Evolutionary conservation across 2,888 invertebrate species (phyloP).

Genomic region (Stramonita haemastoma): DNA sequence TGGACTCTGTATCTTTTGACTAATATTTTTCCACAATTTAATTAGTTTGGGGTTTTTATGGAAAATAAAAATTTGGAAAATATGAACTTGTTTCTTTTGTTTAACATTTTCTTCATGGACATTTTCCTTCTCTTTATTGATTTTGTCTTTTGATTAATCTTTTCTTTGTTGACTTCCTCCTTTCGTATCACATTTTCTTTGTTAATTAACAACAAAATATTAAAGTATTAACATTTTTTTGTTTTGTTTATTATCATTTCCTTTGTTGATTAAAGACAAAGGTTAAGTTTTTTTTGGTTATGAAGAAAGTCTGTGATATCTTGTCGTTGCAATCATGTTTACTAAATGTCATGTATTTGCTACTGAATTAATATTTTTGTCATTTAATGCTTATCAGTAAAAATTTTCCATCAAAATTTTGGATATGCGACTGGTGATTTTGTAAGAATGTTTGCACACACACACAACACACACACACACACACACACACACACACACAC

Average conservation of each 20-base stretch:
- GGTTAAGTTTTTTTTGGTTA: background rate
- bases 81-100: too few species aligned
- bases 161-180: too few species aligned
- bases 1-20: background rate
- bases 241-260: too few species aligned
- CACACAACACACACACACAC: background rate
- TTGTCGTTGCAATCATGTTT: background rate
- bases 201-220: too few species aligned
- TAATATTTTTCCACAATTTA: background rate
- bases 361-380: background rate
- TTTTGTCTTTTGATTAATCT: too few species aligned
- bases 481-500: background rate
- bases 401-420: background rate
- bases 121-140: too few species aligned
- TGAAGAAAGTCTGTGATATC: background rate
- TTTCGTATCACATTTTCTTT: too few species aligned
- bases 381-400: background rate
- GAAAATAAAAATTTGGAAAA: too few species aligned
- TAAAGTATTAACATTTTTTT: too few species aligned
- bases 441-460: background rate
- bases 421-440: background rate
- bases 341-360: background rate
- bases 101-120: too few species aligned
- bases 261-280: background rate
- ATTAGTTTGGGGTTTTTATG: background rate